Evolutionary conservation across 1,140 invertebrate genomes (phyloP).

Genomic region (Musca domestica): DNA sequence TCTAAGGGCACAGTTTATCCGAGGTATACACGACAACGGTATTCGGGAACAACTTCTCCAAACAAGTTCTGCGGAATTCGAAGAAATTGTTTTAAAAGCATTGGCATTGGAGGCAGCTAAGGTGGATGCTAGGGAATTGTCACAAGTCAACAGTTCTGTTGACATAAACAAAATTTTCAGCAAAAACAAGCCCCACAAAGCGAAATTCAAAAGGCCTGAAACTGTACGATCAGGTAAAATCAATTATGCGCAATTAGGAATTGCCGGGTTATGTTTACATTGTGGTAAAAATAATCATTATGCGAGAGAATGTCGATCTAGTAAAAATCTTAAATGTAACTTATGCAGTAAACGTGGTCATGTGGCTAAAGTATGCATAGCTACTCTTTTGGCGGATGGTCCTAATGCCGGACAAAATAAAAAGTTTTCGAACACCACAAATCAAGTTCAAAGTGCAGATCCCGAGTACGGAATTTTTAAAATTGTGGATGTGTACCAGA

Average conservation of each 20-base stretch:
- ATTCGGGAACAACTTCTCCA: too few species aligned
- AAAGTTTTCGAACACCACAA: too few species aligned
- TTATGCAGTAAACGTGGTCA: not conserved
- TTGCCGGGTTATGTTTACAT: conserved; percentile 2
- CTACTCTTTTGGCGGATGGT: not conserved
- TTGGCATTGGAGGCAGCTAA: not conserved
- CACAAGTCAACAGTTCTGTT: too few species aligned
- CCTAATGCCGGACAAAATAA: not conserved
- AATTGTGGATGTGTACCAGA: too few species aligned
- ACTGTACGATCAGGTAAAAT: not conserved
- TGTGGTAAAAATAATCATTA: not conserved
- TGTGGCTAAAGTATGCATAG: not conserved
- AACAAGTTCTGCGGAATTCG: not conserved
- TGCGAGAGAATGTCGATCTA: not conserved
- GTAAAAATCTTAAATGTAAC: not conserved
- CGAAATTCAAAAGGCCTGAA: not conserved
- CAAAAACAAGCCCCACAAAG: too few species aligned
- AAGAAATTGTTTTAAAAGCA: not conserved
- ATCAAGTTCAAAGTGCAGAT: too few species aligned
- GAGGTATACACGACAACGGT: not conserved
- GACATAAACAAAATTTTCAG: too few species aligned
- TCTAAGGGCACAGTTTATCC: conserved; percentile 1
- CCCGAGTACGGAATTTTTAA: too few species aligned
- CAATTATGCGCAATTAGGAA: not conserved
- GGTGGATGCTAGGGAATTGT: not conserved